These are phyloP conservation scores for Mico argentatus DNA, from an alignment of 2,797 vertebrate species.

Conservation along the genomic window DNA sequence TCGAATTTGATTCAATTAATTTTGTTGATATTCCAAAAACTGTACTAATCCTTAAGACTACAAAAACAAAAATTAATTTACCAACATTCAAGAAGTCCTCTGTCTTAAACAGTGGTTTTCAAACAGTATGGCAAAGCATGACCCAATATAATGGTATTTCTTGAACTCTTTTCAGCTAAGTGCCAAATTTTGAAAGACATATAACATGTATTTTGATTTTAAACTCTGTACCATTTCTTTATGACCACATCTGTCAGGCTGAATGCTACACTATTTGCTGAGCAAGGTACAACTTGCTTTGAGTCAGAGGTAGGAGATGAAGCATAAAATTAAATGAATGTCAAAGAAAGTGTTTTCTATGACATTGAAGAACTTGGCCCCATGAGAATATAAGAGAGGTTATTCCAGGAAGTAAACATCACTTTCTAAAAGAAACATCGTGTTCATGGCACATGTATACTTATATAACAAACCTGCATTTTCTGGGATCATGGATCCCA, in stretches of 20 bases:
- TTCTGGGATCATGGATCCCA: not conserved
- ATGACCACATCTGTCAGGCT: constrained; percentile 50
- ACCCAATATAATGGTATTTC: not conserved
- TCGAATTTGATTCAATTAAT: not conserved
- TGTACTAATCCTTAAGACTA: not conserved
- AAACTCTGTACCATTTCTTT: constrained; percentile 30
- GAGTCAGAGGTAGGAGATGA: constrained; percentile 56
- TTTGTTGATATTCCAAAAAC: not conserved
- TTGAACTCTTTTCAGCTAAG: not conserved
- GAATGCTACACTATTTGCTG: constrained; percentile 34
- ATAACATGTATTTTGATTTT: constrained; percentile 58
- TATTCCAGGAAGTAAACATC: constrained; percentile 24
- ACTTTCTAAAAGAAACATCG: constrained; percentile 32
- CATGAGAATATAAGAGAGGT: constrained; percentile 8
- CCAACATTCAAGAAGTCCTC: not conserved
- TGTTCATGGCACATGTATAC: not conserved
- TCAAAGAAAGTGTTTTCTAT: constrained; percentile 52
- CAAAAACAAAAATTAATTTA: not conserved
- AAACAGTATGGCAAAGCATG: not conserved
- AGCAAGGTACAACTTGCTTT: constrained; percentile 54
- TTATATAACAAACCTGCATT: not conserved
- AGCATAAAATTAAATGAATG: constrained; percentile 66
- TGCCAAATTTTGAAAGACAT: constrained; percentile 41
- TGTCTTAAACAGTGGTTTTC: not conserved
- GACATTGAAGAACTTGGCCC: constrained; percentile 54